Conservation (phyloP, 2,797 vertebrate genomes). For the Eidolon dupreanum region DNA sequence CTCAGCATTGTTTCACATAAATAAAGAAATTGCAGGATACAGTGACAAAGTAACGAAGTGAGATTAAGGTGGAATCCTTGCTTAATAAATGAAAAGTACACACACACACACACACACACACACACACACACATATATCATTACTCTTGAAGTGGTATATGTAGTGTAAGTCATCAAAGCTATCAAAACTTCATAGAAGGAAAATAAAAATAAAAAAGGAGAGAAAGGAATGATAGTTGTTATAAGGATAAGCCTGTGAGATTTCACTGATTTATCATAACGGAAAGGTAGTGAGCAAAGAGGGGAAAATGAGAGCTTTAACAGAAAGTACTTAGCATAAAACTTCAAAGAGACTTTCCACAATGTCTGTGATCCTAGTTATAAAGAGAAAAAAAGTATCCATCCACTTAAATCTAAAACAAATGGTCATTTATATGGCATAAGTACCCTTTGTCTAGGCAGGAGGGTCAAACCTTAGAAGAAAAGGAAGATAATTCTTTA, state of each 20-base stretch:
- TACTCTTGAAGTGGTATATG: neutral
- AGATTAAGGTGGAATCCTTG: neutral
- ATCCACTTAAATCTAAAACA: conserved; percentile 63
- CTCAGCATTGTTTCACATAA: neutral
- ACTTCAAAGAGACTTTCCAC: conserved; percentile 70
- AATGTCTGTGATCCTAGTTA: conserved; percentile 53
- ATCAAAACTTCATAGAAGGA: conserved; percentile 24
- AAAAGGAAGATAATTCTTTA: conserved; percentile 29
- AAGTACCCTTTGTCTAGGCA: conserved; percentile 15
- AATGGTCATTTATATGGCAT: conserved; percentile 45
- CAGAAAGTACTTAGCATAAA: conserved; percentile 62
- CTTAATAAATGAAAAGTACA: neutral
- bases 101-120: no score
- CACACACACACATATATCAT: neutral
- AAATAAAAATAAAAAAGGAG: conserved; percentile 24
- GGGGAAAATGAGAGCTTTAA: conserved; percentile 65
- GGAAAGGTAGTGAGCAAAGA: conserved; percentile 50
- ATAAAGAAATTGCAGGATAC: neutral
- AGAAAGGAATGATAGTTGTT: conserved; percentile 43
- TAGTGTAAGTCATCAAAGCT: neutral
- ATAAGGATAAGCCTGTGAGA: conserved; percentile 34
- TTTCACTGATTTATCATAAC: conserved; percentile 62
- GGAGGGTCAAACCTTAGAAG: conserved; percentile 21
- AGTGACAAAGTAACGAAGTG: conserved; percentile 11
- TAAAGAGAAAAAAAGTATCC: conserved; percentile 63